Evolutionary conservation across 30 jellyfish, hydroid and myxozoan genomes (phyloP), one percentile per base, ranked within the genome.

Genomic region (Turritopsis rubra): DNA sequence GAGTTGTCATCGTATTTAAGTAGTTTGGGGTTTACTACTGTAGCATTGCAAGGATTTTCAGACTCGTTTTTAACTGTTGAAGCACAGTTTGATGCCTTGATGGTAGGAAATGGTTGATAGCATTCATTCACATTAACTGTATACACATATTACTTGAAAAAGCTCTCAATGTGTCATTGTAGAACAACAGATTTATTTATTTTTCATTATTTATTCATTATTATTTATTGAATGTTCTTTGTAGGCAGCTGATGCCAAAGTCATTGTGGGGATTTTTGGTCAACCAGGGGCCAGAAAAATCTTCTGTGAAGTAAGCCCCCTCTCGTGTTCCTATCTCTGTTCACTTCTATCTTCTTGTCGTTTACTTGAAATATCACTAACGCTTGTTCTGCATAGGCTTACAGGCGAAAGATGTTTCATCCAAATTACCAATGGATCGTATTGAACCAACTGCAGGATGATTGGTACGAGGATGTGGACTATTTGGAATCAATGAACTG

Each of bases 31-130:
- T n/a, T 3, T 25, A 25, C 28, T 22, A 25, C 76, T 17, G 76
- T 66, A 9, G 76, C 29, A 22, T n/a, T 66, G 28, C 76, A 66
- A 66, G 76, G 76, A 17, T 66, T 66, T 66, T 66, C 76, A 7
- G 76, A 25, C 28, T 3, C 76, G 17, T n/a, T 66, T 17, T 66
- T 66, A 66, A 66, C 7, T n/a, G 76, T 66, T 1, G 76, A 66
- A n/a, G 76, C 76, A 17, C 76, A 66, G 29, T 66, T 66, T 22
- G 76, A 66, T 66, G 76, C 76, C 8, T n/a, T 66, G 8, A n/a
- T 3, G 76, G 76, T n/a, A 66, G 4, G 29, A 3, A 1, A 66
- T 17, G 76, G 18, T 54, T 21, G 72, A 54, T n/a, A n/a, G n/a
- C n/a, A n/a, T n/a, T n/a, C n/a, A n/a, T n/a, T n/a, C n/a, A n/a